Percentiles rank a stretch among this genome's conserved stretches.
phyloP scores from a whole-genome alignment of 2,113 vertebrate species.

The Aspiorhynchus laticeps region DNA sequence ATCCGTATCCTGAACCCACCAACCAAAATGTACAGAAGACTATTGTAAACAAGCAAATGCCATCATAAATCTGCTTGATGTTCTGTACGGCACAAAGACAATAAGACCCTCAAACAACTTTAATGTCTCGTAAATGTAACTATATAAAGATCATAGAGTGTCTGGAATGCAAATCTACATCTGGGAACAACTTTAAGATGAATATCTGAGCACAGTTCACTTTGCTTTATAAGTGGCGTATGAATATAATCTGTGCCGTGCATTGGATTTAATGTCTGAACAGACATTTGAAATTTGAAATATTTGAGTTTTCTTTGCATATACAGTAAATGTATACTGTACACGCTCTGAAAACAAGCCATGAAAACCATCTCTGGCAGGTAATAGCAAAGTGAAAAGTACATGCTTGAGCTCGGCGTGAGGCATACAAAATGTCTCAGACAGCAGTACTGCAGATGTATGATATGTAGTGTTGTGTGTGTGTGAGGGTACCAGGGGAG shows the following conservation, averaged over 20 bases:
- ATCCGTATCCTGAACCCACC: neutral
- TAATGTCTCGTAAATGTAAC: constrained; percentile 57
- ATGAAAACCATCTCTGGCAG: neutral
- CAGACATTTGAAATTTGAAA: neutral
- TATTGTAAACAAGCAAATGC: constrained; percentile 13
- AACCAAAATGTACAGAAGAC: neutral
- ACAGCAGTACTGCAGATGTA: constrained; percentile 8
- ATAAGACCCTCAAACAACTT: constrained; percentile 38
- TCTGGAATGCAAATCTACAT: constrained; percentile 65
- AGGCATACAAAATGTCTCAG: constrained; percentile 8
- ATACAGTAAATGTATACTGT: neutral
- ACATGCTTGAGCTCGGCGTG: neutral
- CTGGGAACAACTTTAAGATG: constrained; percentile 66
- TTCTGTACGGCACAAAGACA: constrained; percentile 45
- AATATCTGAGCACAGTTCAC: constrained; percentile 42
- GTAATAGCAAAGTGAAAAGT: constrained; percentile 7
- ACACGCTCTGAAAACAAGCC: neutral
- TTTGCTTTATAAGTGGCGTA: constrained; percentile 2
- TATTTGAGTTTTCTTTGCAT: neutral
- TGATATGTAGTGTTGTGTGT: constrained; percentile 36
- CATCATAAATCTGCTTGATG: neutral
- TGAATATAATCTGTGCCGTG: neutral
- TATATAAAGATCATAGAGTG: constrained; percentile 54
- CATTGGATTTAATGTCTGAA: neutral
- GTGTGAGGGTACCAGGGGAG: constrained; percentile 54